Conservation (phyloP, 1,140 invertebrate genomes). For the Sminthurides bifidus region DNA sequence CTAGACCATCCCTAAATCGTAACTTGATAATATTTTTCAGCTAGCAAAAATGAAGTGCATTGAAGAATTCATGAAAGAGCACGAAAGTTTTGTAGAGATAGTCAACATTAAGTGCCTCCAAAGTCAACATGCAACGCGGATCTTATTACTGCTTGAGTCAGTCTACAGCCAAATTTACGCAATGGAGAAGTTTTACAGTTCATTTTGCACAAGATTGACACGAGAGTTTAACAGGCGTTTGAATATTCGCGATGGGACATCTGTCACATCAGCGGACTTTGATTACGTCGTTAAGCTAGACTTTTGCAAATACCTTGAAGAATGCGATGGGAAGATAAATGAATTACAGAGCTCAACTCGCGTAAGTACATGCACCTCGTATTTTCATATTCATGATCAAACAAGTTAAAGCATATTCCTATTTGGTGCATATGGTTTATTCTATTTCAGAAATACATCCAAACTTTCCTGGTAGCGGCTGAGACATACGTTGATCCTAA, state of each 20-base stretch:
- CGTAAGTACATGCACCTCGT: too few species aligned
- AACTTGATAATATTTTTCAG: neutral
- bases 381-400: too few species aligned
- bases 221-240: neutral
- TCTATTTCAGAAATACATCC: neutral
- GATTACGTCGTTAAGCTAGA: neutral
- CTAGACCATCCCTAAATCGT: too few species aligned
- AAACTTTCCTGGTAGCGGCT: neutral
- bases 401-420: too few species aligned
- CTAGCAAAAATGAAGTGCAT: neutral
- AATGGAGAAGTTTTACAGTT: neutral
- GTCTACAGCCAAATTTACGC: neutral
- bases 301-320: neutral
- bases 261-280: too few species aligned
- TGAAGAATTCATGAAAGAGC: slow-evolving; percentile 1
- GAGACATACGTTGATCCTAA: slow-evolving; percentile 2
- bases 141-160: neutral
- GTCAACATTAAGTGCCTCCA: neutral
- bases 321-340: neutral
- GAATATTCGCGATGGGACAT: too few species aligned
- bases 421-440: too few species aligned
- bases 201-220: neutral
- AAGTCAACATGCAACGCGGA: neutral
- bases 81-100: slow-evolving; percentile 1
- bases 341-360: neutral